Evolutionary conservation across 2,888 invertebrate genomes (phyloP).

Genomic region (Boloria selene): DNA sequence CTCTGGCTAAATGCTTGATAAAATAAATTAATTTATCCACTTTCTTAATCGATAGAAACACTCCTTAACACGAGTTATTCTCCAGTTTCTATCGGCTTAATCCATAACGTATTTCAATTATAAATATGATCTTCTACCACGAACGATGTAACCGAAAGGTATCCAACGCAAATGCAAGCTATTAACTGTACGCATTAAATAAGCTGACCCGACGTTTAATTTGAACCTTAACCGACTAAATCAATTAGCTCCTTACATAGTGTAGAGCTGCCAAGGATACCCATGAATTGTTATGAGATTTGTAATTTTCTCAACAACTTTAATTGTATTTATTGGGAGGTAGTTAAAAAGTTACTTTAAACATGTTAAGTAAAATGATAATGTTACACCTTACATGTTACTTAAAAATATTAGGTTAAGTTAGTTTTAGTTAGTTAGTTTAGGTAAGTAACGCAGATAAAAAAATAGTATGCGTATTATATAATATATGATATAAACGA

Average conservation of each 20-base stretch:
- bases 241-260: slow-evolving; percentile 13
- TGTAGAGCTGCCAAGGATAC: not conserved
- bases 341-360: no score
- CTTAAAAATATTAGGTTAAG: no score
- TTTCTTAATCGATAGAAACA: not conserved
- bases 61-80: slow-evolving; percentile 4
- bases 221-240: slow-evolving; percentile 45
- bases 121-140: slow-evolving; percentile 33
- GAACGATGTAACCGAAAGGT: slow-evolving; percentile 29
- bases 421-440: no score
- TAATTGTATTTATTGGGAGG: no score
- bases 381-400: no score
- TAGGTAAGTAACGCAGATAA: no score
- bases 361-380: no score
- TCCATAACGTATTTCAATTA: slow-evolving; percentile 16
- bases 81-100: slow-evolving; percentile 11
- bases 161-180: slow-evolving; percentile 43
- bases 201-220: slow-evolving; percentile 60
- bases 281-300: not conserved
- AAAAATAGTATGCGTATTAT: no score
- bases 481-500: no score
- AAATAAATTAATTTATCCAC: slow-evolving; percentile 4
- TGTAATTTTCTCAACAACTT: not conserved
- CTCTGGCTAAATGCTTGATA: not conserved
- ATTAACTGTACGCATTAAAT: slow-evolving; percentile 59